Evolutionary conservation across 2,888 invertebrate genomes (phyloP).

Genomic region (Theretra japonica): DNA sequence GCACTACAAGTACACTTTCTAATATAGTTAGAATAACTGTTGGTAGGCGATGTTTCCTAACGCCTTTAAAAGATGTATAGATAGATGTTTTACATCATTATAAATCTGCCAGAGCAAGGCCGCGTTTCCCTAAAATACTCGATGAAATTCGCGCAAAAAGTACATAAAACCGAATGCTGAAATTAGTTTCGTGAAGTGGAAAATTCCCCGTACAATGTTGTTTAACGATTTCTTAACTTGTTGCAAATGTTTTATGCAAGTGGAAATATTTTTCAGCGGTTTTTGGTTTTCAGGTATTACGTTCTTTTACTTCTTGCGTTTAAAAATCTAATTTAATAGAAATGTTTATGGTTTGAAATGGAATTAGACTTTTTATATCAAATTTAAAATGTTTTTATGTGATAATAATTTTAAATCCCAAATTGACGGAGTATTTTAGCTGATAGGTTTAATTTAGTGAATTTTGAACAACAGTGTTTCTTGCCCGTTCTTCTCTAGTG

Average conservation of each 20-base stretch:
- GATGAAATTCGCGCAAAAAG: background rate
- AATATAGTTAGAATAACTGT: too few relatives aligned
- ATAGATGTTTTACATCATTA: background rate
- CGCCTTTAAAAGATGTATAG: background rate
- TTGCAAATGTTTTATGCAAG: conserved; percentile 14
- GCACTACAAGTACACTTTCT: too few relatives aligned
- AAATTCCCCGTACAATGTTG: conserved; percentile 15
- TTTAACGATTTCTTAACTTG: conserved; percentile 22
- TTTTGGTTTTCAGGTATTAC: background rate
- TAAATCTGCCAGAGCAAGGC: background rate
- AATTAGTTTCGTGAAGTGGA: conserved; percentile 16
- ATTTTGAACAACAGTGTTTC: too few relatives aligned
- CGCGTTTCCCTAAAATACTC: background rate
- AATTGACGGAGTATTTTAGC: too few relatives aligned
- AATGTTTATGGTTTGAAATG: background rate
- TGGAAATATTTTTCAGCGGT: conserved; percentile 3
- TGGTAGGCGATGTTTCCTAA: too few relatives aligned
- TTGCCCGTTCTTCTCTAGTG: too few relatives aligned
- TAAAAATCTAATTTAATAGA: background rate
- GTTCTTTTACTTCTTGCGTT: background rate
- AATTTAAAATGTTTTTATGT: too few relatives aligned
- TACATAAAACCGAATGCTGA: conserved; percentile 15
- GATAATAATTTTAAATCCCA: too few relatives aligned
- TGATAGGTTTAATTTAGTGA: too few relatives aligned
- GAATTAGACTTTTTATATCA: too few relatives aligned